Base-by-base conservation (phyloP, 2,113 vertebrate species). In the Conger conger region DNA sequence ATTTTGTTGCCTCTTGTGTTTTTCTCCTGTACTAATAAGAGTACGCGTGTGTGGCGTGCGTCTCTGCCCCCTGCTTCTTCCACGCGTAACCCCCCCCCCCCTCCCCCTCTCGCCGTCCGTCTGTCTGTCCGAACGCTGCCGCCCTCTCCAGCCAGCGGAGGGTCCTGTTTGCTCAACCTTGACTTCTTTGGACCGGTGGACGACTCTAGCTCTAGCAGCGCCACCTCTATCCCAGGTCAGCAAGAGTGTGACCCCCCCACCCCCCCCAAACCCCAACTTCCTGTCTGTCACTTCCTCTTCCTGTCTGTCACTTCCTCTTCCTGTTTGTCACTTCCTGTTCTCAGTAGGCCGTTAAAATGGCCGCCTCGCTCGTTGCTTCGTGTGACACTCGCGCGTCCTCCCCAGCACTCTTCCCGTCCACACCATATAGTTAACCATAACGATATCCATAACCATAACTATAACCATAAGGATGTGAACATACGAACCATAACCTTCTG, bases 141-240 rank as follows among this genome's bases (percentile, higher is more conserved):
- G 95, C 95, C 93, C 93, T 93, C 76, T 94, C 94, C 97, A 99
- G 98, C 97, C 94, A 99, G 97, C 93, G 98, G 97, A 96, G 98
- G 98, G 96, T 99, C 98, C 92, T 96, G 97, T 97, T 96, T 99
- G 90, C 97, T 99, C 95, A 99, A 99, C 96, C 97, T 99, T 95
- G 98, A 99, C 94, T 99, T 99, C 97, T 99, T 99, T 96, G 98
- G 98, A 94, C 97, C 98, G 86, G 97, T 99, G 96, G 98, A 99
- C 95, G 98, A 99, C 94, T 99, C 95, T 94, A 96, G 97, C 94
- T 97, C 96, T 95, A 94, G 93, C 96, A 95, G 95, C 94, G 95
- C 95, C 82, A 94, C 97, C 92, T 97, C 97, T 93, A 97, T 99
- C 93, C 98, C 98, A 99, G 98, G 98, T 99, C 96, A 99, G 98